These are phyloP conservation scores for Eristalinus sepulchralis DNA, from an alignment of 2,888 invertebrate species.

Conservation along the genomic window DNA sequence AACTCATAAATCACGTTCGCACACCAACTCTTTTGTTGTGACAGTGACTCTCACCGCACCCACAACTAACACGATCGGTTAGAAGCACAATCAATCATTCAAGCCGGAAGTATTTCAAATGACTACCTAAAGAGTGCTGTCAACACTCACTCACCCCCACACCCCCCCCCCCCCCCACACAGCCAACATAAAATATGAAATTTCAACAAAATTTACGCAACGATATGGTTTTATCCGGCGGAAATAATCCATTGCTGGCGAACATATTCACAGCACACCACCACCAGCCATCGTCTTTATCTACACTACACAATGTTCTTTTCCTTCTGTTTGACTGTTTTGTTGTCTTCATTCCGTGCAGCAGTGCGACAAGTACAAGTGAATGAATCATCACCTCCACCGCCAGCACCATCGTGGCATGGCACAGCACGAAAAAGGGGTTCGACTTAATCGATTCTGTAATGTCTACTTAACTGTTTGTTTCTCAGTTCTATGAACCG, in stretches of 20 bases:
- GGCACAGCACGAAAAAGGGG: slow-evolving; percentile 48
- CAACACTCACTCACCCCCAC: too few species aligned
- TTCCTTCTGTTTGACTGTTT: background rate
- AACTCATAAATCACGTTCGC: slow-evolving; percentile 9
- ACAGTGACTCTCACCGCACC: background rate
- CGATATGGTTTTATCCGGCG: slow-evolving; percentile 67
- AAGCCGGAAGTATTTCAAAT: slow-evolving; percentile 38
- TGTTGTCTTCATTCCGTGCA: background rate
- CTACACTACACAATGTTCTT: background rate
- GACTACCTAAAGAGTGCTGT: background rate
- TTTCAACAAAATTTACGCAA: slow-evolving; percentile 12
- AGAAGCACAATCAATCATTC: slow-evolving; percentile 19
- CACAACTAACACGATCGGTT: background rate
- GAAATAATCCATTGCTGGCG: slow-evolving; percentile 68
- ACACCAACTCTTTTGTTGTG: slow-evolving; percentile 1
- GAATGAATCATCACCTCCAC: slow-evolving; percentile 48
- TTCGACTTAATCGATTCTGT: slow-evolving; percentile 53
- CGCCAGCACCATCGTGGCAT: slow-evolving; percentile 22
- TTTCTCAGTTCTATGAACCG: slow-evolving; percentile 59
- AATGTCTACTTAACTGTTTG: slow-evolving; percentile 63
- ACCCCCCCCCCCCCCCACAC: background rate
- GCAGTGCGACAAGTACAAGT: slow-evolving; percentile 17
- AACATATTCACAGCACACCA: slow-evolving; percentile 11
- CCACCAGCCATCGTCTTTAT: background rate
- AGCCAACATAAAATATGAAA: slow-evolving; percentile 22